Conservation (phyloP, 2,113 vertebrate genomes). For the Climacteris rufus region DNA sequence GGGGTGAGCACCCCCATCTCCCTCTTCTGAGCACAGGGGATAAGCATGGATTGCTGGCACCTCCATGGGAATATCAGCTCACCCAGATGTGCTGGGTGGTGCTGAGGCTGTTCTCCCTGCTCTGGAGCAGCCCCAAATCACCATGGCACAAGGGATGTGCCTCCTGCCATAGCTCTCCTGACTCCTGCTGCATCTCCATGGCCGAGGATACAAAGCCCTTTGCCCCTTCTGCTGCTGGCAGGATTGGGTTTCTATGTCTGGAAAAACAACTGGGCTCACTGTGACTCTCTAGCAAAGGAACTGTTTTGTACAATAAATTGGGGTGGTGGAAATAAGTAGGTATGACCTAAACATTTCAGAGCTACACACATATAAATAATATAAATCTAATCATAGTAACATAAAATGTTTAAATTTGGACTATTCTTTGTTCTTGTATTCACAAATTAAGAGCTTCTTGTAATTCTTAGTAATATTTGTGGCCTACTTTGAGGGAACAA, state of each 20-base stretch:
- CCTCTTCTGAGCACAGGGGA: neutral
- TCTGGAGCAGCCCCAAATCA: neutral
- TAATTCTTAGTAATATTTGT: neutral
- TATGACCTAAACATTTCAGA: neutral
- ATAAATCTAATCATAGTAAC: neutral
- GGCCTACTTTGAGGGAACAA: neutral
- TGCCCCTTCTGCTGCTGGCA: neutral
- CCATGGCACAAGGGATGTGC: no score
- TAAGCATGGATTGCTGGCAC: neutral
- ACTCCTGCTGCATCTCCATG: neutral
- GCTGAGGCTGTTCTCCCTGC: neutral
- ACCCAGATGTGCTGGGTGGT: neutral
- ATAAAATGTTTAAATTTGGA: neutral
- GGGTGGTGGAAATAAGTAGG: neutral
- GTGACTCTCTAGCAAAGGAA: neutral
- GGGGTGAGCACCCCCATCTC: no score
- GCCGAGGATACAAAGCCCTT: neutral
- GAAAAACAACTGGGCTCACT: neutral
- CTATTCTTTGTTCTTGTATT: neutral
- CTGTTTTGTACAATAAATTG: neutral
- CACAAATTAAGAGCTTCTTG: neutral
- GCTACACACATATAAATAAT: neutral
- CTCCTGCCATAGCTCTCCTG: neutral
- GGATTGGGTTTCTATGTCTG: neutral
- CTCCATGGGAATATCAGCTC: neutral